Percentiles rank a stretch among this genome's conserved stretches.
Evolutionary conservation across 2,888 invertebrate genomes (phyloP).

Genomic region (Vannuccia rotundouncinata): DNA sequence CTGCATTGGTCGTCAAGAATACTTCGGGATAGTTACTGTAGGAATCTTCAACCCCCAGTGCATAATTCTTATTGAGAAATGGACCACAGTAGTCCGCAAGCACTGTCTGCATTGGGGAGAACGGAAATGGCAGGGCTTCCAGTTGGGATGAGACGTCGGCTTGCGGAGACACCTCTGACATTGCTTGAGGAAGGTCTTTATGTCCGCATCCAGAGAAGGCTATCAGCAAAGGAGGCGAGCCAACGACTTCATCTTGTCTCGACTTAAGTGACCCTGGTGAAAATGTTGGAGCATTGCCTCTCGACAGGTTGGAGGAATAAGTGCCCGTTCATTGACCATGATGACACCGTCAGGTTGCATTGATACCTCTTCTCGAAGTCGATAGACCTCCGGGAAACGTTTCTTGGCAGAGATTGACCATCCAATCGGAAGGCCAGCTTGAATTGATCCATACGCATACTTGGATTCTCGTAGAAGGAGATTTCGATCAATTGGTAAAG

Average conservation of each 20-base stretch:
- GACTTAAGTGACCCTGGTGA: background rate
- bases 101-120: background rate
- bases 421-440: background rate
- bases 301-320: background rate
- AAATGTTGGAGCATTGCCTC: background rate
- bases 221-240: background rate
- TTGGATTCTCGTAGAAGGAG: background rate
- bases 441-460: background rate
- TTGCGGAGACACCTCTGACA: background rate
- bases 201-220: background rate
- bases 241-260: background rate
- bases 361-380: background rate
- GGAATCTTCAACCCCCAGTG: background rate
- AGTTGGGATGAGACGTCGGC: background rate
- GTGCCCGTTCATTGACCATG: conserved; percentile 1
- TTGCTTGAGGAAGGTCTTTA: background rate
- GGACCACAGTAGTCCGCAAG: background rate
- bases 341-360: conserved; percentile 5
- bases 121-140: background rate
- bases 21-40: too few relatives aligned
- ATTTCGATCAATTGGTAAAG: conserved; percentile 14
- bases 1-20: too few relatives aligned
- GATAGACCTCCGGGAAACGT: background rate
- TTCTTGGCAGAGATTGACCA: background rate
- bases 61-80: background rate